Evolutionary conservation across 2,113 vertebrate genomes (phyloP), one percentile per base, ranked within the genome.

Genomic region (Embiotoca jacksoni): DNA sequence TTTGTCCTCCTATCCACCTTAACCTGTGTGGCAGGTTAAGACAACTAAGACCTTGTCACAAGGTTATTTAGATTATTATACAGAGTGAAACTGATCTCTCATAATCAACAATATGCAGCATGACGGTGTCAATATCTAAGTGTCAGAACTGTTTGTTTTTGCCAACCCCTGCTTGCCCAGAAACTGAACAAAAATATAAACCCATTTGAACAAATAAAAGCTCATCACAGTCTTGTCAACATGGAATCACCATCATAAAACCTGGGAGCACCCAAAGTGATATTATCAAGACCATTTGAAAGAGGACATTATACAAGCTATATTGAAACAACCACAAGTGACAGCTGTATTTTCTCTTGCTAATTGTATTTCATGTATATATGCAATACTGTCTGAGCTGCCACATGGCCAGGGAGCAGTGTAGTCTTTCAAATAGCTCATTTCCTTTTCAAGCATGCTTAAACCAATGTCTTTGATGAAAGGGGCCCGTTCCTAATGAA

Each of bases 401-500:
- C 82, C 85, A 91, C 85, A 85, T 88, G 89, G 83, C 72, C 80
- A 85, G 73, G 71, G 37, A 87, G 75, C 58, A 36, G 82, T 60
- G 80, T 86, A 89, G 89, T 90, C 85, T 90, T 81, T 84, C 63
- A 86, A 86, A 88, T 52, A 89, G 88, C 89, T 92, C 55, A 93
- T 93, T 94, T 94, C 93, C 92, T 92, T 88, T 88, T 88, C 58
- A 80, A 86, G 87, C 84, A 82, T 32, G 50, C 83, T 85, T 59
- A 90, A 90, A 91, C 86, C 81, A 83, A 83, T 79, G 84, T 82
- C 85, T 93, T 89, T 92, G 88, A 94, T 92, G 92, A 90, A 82
- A 86, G 75, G 36, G 85, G 77, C 85, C 87, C 60, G 3, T 75
- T 85, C 80, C 73, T 80, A 90, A 94, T 93, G 88, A 93, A 94